These are phyloP conservation scores for Andricus quercusramuli DNA, from an alignment of 2,888 invertebrate species.

Conservation along the genomic window DNA sequence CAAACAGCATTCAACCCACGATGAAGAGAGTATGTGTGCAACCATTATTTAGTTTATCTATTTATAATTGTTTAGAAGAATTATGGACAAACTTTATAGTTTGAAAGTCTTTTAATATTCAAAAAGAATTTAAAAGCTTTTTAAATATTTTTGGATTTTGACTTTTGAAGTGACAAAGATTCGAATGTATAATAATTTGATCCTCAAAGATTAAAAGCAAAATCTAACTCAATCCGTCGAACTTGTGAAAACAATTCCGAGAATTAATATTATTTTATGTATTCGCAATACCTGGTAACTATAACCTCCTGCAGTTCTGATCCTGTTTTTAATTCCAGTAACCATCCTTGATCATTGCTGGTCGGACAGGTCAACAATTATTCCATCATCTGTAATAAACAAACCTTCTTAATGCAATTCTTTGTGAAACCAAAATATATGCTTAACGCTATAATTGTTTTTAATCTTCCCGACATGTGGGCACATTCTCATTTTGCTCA, in stretches of 20 bases:
- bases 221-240: background rate
- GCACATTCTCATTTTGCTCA: no score
- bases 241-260: background rate
- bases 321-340: background rate
- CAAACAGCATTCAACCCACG: background rate
- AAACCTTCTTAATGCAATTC: background rate
- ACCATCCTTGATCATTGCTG: background rate
- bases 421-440: background rate
- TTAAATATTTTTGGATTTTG: background rate
- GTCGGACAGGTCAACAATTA: background rate
- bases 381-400: background rate
- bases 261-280: background rate
- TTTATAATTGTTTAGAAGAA: no score
- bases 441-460: no score
- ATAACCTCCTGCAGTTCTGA: background rate
- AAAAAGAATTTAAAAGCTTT: background rate
- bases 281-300: background rate
- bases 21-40: conserved; percentile 11
- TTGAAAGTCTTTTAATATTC: background rate
- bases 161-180: background rate
- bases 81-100: background rate
- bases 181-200: background rate
- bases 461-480: no score
- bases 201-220: background rate
- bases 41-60: background rate